A percentile compares a stretch with the other conserved stretches of the same genome.
These are phyloP conservation scores for Diuraphis noxia DNA, from an alignment of 1,140 invertebrate genomes.

Conservation along the genomic window DNA sequence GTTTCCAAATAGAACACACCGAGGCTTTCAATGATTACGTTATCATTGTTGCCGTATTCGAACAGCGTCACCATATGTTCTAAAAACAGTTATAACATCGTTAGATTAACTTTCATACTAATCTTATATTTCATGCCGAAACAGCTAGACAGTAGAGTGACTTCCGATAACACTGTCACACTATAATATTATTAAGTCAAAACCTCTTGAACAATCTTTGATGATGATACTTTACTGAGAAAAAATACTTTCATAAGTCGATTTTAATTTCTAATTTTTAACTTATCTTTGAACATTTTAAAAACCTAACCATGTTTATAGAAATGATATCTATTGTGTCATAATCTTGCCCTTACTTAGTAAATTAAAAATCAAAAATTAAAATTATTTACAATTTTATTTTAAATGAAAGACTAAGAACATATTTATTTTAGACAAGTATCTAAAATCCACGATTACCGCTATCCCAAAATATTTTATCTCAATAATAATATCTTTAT, in stretches of 20 bases:
- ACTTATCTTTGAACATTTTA: neutral
- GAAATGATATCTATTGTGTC: neutral
- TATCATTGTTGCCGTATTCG: neutral
- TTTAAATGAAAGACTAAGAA: neutral
- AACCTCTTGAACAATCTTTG: neutral
- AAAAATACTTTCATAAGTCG: neutral
- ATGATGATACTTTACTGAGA: no score
- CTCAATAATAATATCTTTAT: neutral
- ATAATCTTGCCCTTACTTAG: neutral
- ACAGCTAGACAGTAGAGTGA: neutral
- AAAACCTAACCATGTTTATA: neutral
- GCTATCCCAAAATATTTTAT: neutral
- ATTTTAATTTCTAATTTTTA: neutral
- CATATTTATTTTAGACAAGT: neutral
- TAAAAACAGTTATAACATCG: slow-evolving; percentile 7
- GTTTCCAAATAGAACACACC: neutral
- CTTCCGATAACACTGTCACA: neutral
- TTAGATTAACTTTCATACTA: neutral
- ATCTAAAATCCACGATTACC: neutral
- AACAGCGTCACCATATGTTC: neutral
- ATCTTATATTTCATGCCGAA: neutral
- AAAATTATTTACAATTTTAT: no score
- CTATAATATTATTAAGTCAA: neutral
- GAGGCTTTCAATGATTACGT: neutral
- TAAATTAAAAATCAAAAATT: no score